Evolutionary conservation across 1,140 invertebrate genomes (phyloP), one percentile per base, ranked within the genome.

Genomic region (Halesus radiatus): DNA sequence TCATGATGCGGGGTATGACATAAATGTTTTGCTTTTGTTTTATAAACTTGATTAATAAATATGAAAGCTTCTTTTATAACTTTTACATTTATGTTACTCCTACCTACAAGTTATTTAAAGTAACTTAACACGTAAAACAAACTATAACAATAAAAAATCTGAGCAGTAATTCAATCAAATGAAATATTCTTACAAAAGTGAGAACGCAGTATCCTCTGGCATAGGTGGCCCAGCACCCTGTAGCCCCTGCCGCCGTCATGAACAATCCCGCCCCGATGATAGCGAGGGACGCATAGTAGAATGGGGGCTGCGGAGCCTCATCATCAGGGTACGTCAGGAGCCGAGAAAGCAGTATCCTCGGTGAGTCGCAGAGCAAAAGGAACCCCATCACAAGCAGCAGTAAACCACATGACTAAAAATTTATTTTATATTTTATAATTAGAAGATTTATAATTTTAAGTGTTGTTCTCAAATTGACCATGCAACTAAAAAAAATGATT

Each of bases 201-300:
- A 95, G 89, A 58, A 94, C 90, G 84, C 92, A 92, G 83, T 94
- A 94, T 85, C 93, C 94, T 82, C 93, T 91, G 78, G 94, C 87
- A 85, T 94, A 95, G 8, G 93, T 93, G 1, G 94, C 94, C 93
- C 94, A 95, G 84, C 94, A 96, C 32, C 95, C 95, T 7, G 95
- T 85, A 50, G 95, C 90, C 3, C 93, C 92, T 4, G 92, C 91
- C 4, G 92, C 87, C 29, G 93, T 92, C 37, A 94, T 91, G 20
- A 92, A 85, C 52, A 95, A 89, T 18, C 95, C 95, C 0, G 93
- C 86, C 0, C 89, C 88, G 18, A 94, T 89, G 26, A 95, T 84
- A 2, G 90, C 92, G 16, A 95, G 88, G 0, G 94, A 91, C 1
- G 94, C 87, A 83, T 95, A 95, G 85, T 95, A 94, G 78, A 95